Evolutionary conservation across 2,888 invertebrate species (phyloP).

Genomic region (Ernsta delagoae): DNA sequence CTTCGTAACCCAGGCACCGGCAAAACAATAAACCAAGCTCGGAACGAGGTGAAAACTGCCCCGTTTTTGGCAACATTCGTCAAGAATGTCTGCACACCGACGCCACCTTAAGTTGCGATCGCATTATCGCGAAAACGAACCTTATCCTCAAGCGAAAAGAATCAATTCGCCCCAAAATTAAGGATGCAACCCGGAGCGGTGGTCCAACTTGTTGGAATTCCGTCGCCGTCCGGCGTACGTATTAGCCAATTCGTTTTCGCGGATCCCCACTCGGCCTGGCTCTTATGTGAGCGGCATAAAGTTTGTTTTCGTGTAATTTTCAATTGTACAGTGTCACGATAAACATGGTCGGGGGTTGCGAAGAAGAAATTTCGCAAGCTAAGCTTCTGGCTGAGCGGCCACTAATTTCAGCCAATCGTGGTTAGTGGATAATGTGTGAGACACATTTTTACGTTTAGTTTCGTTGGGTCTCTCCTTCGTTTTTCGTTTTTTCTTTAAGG

Average conservation of each 20-base stretch:
- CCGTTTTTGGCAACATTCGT: slow-evolving; percentile 82
- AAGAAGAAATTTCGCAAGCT: slow-evolving; percentile 76
- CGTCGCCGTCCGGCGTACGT: slow-evolving; percentile 70
- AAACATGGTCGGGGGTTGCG: slow-evolving; percentile 52
- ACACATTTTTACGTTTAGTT: slow-evolving; percentile 63
- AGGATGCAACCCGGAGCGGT: slow-evolving; percentile 59
- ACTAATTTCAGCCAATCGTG: slow-evolving; percentile 79
- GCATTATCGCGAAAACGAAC: slow-evolving; percentile 53
- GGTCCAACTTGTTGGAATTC: slow-evolving; percentile 83
- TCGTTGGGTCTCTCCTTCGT: slow-evolving; percentile 38
- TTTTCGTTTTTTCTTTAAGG: slow-evolving; percentile 42
- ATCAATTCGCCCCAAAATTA: slow-evolving; percentile 48
- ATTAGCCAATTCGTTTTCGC: slow-evolving; percentile 64
- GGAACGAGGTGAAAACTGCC: slow-evolving; percentile 79
- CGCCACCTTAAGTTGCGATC: slow-evolving; percentile 51
- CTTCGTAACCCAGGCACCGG: slow-evolving; percentile 49
- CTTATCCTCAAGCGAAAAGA: slow-evolving; percentile 55
- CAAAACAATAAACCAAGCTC: slow-evolving; percentile 71
- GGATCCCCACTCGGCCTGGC: slow-evolving; percentile 48
- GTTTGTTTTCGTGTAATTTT: slow-evolving; percentile 56
- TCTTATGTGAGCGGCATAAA: slow-evolving; percentile 56
- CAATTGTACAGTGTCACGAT: slow-evolving; percentile 41
- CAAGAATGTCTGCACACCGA: slow-evolving; percentile 70
- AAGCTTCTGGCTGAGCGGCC: slow-evolving; percentile 75
- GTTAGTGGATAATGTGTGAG: slow-evolving; percentile 70